Evolutionary conservation across 2,797 vertebrate genomes (phyloP).

Genomic region (Philypnodon macrostomus): DNA sequence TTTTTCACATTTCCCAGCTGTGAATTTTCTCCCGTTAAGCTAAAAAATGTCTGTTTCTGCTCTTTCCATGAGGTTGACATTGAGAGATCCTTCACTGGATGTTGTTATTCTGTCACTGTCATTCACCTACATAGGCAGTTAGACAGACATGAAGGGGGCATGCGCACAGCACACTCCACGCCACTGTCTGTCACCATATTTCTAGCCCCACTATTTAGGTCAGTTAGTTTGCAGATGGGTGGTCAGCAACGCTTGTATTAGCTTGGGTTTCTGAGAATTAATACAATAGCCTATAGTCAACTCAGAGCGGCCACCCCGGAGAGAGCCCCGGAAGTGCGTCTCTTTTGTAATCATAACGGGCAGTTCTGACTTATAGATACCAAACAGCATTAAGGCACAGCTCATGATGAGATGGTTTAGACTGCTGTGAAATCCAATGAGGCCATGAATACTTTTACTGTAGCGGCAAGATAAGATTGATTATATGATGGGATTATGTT

Average conservation of each 20-base stretch:
- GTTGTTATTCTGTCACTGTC: slow-evolving; percentile 47
- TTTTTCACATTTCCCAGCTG: neutral
- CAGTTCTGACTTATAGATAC: slow-evolving; percentile 49
- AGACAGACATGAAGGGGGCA: slow-evolving; percentile 9
- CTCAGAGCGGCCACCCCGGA: slow-evolving; percentile 46
- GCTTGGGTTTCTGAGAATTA: slow-evolving; percentile 62
- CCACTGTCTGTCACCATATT: slow-evolving; percentile 30
- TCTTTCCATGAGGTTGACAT: slow-evolving; percentile 38
- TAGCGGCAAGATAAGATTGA: slow-evolving; percentile 23
- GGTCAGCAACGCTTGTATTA: slow-evolving; percentile 55
- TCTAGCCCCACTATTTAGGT: slow-evolving; percentile 71
- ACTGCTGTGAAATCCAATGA: slow-evolving; percentile 30
- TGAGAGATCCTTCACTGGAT: slow-evolving; percentile 43
- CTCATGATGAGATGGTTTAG: slow-evolving; percentile 36
- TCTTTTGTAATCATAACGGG: slow-evolving; percentile 62
- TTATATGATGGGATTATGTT: slow-evolving; percentile 27
- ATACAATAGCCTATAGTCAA: slow-evolving; percentile 63
- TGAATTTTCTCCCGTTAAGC: slow-evolving; percentile 27
- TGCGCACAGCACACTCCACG: slow-evolving; percentile 3
- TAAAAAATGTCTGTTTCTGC: slow-evolving; percentile 34
- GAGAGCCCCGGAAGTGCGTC: slow-evolving; percentile 48
- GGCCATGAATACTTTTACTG: slow-evolving; percentile 16
- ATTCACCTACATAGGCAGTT: slow-evolving; percentile 38
- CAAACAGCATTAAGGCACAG: slow-evolving; percentile 41
- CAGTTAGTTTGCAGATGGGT: slow-evolving; percentile 71